phyloP scores from a whole-genome alignment of 2,888 invertebrate species.

The Alentia gelatinosa region DNA sequence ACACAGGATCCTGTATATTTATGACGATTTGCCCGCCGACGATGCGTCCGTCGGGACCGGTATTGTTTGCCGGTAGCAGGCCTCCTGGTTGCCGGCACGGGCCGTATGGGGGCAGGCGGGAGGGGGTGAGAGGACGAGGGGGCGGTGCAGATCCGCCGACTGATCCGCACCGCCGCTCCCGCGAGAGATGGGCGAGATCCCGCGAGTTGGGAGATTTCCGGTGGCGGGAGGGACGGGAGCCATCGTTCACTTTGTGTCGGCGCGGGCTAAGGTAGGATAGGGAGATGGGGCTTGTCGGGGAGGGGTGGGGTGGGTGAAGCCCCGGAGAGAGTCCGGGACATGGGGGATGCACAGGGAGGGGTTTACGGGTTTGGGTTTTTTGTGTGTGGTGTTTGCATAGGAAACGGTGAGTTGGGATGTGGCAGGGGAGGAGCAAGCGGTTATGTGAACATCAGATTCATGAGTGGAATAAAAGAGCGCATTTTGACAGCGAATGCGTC shows the following conservation, averaged over 20 bases:
- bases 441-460: no score
- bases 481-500: no score
- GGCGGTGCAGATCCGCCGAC: slow-evolving; percentile 24
- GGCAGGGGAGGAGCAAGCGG: no score
- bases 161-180: slow-evolving; percentile 8
- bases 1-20: slow-evolving; percentile 35
- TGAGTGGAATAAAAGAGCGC: no score
- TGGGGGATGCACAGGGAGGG: no score
- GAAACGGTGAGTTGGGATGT: no score
- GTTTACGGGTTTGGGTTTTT: no score
- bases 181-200: slow-evolving; percentile 31
- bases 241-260: not conserved
- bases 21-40: slow-evolving; percentile 34
- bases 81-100: not conserved
- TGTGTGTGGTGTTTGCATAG: no score
- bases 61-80: slow-evolving; percentile 2
- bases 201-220: slow-evolving; percentile 35
- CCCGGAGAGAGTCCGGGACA: no score
- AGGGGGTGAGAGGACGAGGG: no score
- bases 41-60: slow-evolving; percentile 24
- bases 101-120: not conserved
- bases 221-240: not conserved
- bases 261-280: not conserved
- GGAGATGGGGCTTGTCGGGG: not conserved
- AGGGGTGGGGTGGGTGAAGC: no score